Evolutionary conservation across 1,140 invertebrate species (phyloP).

Genomic region (Mya arenaria): DNA sequence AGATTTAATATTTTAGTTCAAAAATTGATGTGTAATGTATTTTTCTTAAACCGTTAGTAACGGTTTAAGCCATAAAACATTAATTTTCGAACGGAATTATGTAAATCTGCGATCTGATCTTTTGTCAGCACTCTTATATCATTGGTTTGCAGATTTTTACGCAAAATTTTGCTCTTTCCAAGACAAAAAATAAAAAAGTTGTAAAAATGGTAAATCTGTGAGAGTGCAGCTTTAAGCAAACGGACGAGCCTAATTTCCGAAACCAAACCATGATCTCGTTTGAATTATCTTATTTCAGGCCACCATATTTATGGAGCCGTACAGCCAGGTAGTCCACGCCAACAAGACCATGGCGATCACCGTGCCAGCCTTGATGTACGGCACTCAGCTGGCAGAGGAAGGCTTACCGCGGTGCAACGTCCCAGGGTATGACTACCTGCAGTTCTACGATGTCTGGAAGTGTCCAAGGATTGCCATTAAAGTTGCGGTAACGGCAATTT

Average conservation of each 20-base stretch:
- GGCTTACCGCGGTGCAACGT: slow-evolving; percentile 42
- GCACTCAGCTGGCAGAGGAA: slow-evolving; percentile 56
- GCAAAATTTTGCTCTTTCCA: not conserved
- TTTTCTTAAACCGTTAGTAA: no score
- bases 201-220: not conserved
- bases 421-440: slow-evolving; percentile 53
- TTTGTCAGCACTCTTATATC: not conserved
- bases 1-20: no score
- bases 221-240: not conserved
- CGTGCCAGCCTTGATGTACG: slow-evolving; percentile 57
- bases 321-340: slow-evolving; percentile 25
- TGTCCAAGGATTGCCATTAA: slow-evolving; percentile 57
- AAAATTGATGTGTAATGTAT: no score
- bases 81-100: no score
- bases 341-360: slow-evolving; percentile 8
- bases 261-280: not conserved
- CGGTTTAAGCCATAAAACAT: no score
- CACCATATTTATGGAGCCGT: slow-evolving; percentile 57
- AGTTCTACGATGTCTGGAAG: slow-evolving; percentile 59
- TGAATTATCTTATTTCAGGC: slow-evolving; percentile 1
- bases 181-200: not conserved
- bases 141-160: not conserved
- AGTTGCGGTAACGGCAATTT: slow-evolving; percentile 48
- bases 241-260: not conserved
- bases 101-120: not conserved